phyloP scores from a whole-genome alignment of 1,140 invertebrate species.

The Chironomus tepperi region DNA sequence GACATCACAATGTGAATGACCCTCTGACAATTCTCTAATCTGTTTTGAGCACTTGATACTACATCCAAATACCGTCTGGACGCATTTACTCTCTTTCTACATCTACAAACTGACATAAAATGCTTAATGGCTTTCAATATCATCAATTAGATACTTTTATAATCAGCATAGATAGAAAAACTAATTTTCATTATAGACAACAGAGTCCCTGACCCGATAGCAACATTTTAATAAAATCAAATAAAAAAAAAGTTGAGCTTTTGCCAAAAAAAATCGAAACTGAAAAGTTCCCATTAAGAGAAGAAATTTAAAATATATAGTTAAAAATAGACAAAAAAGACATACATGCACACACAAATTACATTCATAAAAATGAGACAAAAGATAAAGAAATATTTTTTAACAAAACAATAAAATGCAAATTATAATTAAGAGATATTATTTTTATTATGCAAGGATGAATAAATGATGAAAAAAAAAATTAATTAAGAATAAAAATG shows the following conservation, averaged over 20 bases:
- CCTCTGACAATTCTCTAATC: too few species aligned
- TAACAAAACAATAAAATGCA: not conserved
- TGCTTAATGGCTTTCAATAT: too few species aligned
- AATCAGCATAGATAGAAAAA: too few species aligned
- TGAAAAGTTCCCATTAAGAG: not conserved
- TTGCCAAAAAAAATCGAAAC: conserved; percentile 4
- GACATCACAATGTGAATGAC: too few species aligned
- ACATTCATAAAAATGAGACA: not conserved
- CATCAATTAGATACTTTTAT: too few species aligned
- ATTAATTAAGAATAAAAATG: not conserved
- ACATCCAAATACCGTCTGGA: too few species aligned
- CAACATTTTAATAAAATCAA: not conserved
- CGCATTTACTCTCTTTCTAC: too few species aligned
- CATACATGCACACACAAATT: conserved; percentile 1
- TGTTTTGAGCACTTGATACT: too few species aligned
- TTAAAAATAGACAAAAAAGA: not conserved
- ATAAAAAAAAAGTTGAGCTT: not conserved
- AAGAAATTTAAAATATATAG: not conserved
- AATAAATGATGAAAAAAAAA: not conserved
- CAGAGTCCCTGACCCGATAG: too few species aligned
- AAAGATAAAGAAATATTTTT: not conserved
- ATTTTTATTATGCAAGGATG: conserved; percentile 1
- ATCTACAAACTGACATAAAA: too few species aligned
- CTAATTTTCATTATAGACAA: too few species aligned
- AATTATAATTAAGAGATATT: not conserved